phyloP scores from a whole-genome alignment of 1,140 invertebrate species.

The Oryctes rhinoceros region DNA sequence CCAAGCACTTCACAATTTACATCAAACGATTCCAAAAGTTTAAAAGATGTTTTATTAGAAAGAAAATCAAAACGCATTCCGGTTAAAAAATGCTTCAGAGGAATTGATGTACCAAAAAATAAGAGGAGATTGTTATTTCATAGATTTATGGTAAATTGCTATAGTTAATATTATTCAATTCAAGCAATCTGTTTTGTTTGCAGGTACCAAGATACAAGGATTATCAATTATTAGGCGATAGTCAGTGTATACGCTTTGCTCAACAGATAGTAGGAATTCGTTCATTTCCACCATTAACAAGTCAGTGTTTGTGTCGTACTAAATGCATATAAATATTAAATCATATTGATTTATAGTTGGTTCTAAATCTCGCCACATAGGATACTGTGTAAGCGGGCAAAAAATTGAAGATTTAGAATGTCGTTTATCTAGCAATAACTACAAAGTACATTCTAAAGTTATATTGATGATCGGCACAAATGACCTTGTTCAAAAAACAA shows the following conservation, averaged over 20 bases:
- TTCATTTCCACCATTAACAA: not conserved
- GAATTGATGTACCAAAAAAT: not conserved
- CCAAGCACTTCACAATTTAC: not conserved
- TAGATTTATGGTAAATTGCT: not conserved
- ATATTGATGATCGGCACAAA: conserved; percentile 42
- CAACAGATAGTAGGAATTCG: not conserved
- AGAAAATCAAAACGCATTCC: not conserved
- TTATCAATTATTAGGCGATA: conserved; percentile 36
- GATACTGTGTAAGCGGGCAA: conserved; percentile 44
- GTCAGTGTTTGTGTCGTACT: not conserved
- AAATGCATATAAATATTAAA: no score
- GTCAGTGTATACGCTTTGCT: conserved; percentile 5
- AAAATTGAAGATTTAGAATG: conserved; percentile 34
- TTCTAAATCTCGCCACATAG: not conserved
- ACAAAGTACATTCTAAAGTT: conserved; percentile 7
- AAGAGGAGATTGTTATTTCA: not conserved
- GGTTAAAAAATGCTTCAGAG: not conserved
- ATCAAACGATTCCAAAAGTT: not conserved
- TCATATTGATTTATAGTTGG: not conserved
- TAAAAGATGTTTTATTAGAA: not conserved
- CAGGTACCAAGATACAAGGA: conserved; percentile 13
- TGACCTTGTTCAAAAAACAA: conserved; percentile 35
- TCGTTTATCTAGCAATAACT: conserved; percentile 8
- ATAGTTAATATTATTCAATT: not conserved
- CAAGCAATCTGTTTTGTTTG: not conserved